Evolutionary conservation across 2,888 invertebrate species (phyloP).

Genomic region (Aleiodes alternator): DNA sequence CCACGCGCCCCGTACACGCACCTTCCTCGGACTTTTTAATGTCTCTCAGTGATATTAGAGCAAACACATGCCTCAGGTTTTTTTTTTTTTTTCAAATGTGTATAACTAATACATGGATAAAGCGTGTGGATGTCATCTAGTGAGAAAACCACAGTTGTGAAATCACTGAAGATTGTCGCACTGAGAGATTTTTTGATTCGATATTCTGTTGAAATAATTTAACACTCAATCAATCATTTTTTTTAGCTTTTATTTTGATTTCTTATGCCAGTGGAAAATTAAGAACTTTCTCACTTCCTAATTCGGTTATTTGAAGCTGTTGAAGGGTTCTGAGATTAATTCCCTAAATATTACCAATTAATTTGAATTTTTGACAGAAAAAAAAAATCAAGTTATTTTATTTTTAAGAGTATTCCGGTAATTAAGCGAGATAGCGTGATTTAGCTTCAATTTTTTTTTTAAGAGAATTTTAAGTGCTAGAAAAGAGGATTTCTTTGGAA

Average conservation of each 20-base stretch:
- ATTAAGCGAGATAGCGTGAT: no score
- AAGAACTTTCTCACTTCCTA: background rate
- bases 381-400: no score
- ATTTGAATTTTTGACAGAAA: no score
- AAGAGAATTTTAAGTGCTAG: no score
- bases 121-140: conserved; percentile 16
- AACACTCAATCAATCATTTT: background rate
- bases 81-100: conserved; percentile 19
- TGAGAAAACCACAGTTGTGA: conserved; percentile 41
- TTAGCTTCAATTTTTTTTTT: no score
- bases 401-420: no score
- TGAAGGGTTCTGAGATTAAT: no score
- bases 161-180: conserved; percentile 17
- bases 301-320: no score
- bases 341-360: no score
- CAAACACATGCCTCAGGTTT: conserved; percentile 18
- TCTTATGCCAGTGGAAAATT: background rate
- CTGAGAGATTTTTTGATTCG: background rate
- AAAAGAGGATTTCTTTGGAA: no score
- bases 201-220: conserved; percentile 15
- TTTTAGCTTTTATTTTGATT: background rate
- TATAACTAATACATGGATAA: conserved; percentile 43
- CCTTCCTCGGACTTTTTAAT: conserved; percentile 52
- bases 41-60: conserved; percentile 45
- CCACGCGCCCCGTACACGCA: conserved; percentile 65